phyloP scores from a whole-genome alignment of 35 echinoderm and acorn worm species.

The Acanthaster planci region DNA sequence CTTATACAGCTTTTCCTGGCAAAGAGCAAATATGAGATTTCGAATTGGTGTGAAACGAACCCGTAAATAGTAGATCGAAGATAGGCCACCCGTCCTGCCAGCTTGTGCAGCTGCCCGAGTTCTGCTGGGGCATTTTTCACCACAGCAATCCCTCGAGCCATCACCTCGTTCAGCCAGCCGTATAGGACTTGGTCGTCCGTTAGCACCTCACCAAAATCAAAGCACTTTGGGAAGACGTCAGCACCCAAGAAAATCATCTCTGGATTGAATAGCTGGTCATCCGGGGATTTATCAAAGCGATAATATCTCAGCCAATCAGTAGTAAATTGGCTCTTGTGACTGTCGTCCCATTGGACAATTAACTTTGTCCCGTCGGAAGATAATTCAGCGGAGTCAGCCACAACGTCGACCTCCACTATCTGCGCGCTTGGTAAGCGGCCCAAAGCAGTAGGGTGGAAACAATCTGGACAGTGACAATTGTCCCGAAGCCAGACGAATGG shows the following conservation, averaged over 20 bases:
- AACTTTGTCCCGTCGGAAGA: not conserved
- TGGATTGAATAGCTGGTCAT: constrained; percentile 22
- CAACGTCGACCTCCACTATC: constrained; percentile 21
- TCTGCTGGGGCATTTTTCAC: constrained; percentile 50
- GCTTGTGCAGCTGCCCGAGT: constrained; percentile 22
- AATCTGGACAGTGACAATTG: constrained; percentile 25
- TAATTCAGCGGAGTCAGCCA: not conserved
- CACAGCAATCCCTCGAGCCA: constrained; percentile 41
- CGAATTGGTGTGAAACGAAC: no score
- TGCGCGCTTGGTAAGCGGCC: not conserved
- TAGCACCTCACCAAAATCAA: constrained; percentile 50
- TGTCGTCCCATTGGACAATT: no score
- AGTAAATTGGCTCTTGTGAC: constrained; percentile 40
- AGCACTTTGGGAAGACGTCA: not conserved
- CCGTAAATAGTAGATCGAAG: constrained; percentile 48
- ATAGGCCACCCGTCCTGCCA: constrained; percentile 50
- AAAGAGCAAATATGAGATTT: no score
- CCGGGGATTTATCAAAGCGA: constrained; percentile 2
- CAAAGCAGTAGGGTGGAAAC: constrained; percentile 13
- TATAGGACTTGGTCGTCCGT: constrained; percentile 47
- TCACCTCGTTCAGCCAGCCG: constrained; percentile 54
- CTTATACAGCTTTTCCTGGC: no score
- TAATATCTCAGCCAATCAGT: constrained; percentile 10
- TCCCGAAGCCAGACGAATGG: no score
- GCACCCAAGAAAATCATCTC: constrained; percentile 38